Evolutionary conservation across 2,797 vertebrate species (phyloP).

Genomic region (Galaxias olidus): DNA sequence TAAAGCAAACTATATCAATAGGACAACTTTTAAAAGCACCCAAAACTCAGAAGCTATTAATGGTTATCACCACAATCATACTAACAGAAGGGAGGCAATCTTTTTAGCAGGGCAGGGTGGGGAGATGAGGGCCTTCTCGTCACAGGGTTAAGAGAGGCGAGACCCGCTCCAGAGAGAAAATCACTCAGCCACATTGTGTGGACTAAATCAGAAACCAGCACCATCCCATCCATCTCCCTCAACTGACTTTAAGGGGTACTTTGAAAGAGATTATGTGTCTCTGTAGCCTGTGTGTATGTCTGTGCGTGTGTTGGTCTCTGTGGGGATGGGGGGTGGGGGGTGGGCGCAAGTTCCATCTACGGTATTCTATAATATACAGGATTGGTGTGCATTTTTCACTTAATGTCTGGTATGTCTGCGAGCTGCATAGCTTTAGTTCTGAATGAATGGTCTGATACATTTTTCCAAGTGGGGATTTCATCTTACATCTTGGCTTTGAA

Average conservation of each 20-base stretch:
- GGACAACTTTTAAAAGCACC: slow-evolving; percentile 35
- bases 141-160: slow-evolving; percentile 40
- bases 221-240: slow-evolving; percentile 52
- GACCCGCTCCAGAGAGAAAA: slow-evolving; percentile 53
- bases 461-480: too few species aligned
- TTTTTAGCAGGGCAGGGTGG: slow-evolving; percentile 18
- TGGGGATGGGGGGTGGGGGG: slow-evolving; percentile 9
- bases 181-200: slow-evolving; percentile 50
- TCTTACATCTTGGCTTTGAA: too few species aligned
- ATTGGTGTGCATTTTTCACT: too few species aligned
- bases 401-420: too few species aligned
- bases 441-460: too few species aligned
- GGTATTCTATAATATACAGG: too few species aligned
- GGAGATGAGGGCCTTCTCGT: slow-evolving; percentile 2
- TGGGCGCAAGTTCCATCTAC: neutral
- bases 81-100: slow-evolving; percentile 43
- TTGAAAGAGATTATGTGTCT: too few species aligned
- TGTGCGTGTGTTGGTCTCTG: slow-evolving; percentile 1
- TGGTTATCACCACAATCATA: slow-evolving; percentile 48
- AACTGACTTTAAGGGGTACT: slow-evolving; percentile 16
- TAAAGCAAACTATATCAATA: too few species aligned
- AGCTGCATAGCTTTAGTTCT: too few species aligned
- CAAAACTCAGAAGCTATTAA: slow-evolving; percentile 52
- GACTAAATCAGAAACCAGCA: slow-evolving; percentile 56
- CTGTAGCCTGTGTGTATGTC: neutral